These are phyloP conservation scores for Heteromyza rotundicornis DNA, from an alignment of 2,888 invertebrate species.

Conservation along the genomic window DNA sequence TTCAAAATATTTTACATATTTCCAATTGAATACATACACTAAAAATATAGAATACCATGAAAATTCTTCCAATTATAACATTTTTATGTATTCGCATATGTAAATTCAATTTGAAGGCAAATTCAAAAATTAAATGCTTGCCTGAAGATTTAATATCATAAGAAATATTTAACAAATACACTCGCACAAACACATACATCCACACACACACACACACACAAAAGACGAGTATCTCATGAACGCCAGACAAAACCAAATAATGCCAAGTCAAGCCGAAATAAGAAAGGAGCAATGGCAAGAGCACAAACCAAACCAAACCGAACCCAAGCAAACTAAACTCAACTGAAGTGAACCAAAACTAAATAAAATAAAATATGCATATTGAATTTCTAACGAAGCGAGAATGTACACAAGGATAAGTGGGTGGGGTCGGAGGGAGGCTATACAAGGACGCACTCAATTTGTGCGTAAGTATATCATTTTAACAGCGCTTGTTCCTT, in stretches of 20 bases:
- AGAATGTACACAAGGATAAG: constrained; percentile 1
- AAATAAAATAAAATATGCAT: constrained; percentile 12
- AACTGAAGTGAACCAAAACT: constrained; percentile 16
- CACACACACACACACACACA: neutral
- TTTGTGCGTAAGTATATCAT: neutral
- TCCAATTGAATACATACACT: too few species aligned
- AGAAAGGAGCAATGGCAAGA: too few species aligned
- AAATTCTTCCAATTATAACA: too few species aligned
- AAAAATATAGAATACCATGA: too few species aligned
- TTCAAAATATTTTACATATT: too few species aligned
- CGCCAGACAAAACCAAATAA: constrained; percentile 4
- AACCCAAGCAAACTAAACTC: constrained; percentile 15
- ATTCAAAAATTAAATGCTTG: too few species aligned
- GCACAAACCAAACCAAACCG: constrained; percentile 8
- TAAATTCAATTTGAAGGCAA: too few species aligned
- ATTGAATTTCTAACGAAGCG: neutral
- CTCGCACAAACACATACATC: neutral
- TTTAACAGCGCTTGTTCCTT: neutral
- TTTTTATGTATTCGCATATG: too few species aligned
- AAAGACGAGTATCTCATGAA: neutral
- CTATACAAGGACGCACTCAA: constrained; percentile 16
- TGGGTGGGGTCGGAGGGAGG: constrained; percentile 35
- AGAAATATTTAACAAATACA: too few species aligned
- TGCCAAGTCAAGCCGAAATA: constrained; percentile 12
- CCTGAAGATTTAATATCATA: too few species aligned